phyloP scores from a whole-genome alignment of 2,113 vertebrate genomes.

The Haliaeetus leucogaster region DNA sequence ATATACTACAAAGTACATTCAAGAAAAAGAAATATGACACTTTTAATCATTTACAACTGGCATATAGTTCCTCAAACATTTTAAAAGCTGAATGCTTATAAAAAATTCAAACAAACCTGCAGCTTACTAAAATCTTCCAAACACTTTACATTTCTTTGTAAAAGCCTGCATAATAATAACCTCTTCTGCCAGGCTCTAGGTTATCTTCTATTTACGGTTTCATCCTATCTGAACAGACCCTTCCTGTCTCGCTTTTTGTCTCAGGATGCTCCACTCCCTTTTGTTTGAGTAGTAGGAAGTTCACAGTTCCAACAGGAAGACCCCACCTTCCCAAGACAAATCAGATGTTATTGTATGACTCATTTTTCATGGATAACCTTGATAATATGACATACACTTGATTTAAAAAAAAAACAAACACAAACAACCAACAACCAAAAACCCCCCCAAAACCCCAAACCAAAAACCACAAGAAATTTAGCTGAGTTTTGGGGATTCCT shows the following conservation, averaged over 20 bases:
- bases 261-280: slow-evolving; percentile 49
- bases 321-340: slow-evolving; percentile 17
- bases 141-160: background rate
- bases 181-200: background rate
- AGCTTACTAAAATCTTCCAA: background rate
- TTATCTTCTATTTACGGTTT: background rate
- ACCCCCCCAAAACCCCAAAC: background rate
- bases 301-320: slow-evolving; percentile 42
- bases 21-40: background rate
- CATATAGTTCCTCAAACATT: background rate
- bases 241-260: slow-evolving; percentile 7
- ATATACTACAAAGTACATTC: background rate
- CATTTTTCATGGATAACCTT: slow-evolving; percentile 14
- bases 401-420: background rate
- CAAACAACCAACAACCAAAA: no score
- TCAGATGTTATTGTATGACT: slow-evolving; percentile 30
- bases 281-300: slow-evolving; percentile 35
- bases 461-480: background rate
- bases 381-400: background rate
- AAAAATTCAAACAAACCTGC: background rate
- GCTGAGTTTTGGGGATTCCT: background rate
- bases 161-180: background rate
- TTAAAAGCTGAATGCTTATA: background rate
- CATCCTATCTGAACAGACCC: background rate
- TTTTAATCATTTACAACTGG: background rate